Base-by-base conservation (phyloP, 1,140 invertebrate genomes). In the Drosophila carrolli region DNA sequence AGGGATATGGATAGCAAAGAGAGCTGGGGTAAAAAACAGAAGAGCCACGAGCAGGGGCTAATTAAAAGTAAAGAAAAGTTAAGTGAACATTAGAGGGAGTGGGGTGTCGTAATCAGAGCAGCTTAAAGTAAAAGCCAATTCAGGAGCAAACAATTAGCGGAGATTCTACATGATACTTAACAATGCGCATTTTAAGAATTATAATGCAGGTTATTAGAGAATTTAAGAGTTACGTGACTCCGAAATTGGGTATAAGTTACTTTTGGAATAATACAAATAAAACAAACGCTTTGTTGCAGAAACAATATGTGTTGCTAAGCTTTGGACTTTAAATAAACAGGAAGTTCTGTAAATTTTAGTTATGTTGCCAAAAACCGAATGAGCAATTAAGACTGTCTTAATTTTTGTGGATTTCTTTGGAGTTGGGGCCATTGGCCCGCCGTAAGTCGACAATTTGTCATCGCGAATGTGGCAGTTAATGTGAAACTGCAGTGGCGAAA, bases 31-130 rank as follows among this genome's bases (percentile, higher is more conserved):
- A 6, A 35, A 35, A 16, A 35, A n/a, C 38, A 44, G 60, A 37
- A 56, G 50, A 40, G 67, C 55, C 41, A 37, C 47, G 44, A 41
- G 44, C 55, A 32, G 46, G 51, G 37, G 66, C 86, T 90, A 90
- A 90, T 90, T 90, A 90, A 86, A 89, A 90, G 85, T 68, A 90
- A 90, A 90, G 85, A 82, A 81, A 86, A 75, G 47, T 67, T n/a
- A 38, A 66, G 73, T 19, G 47, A 47, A 65, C 51, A 47, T 48
- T 43, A 32, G 40, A 16, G 43, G 8, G 8, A 29, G 14, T 32
- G 57, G 71, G 41, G 66, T 62, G 79, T 44, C 62, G 73, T 76
- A 77, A 77, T 77, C 56, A 77, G 63, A 77, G 73, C 32, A 68
- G 74, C 73, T 77, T 76, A 68, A 77, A 68, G 56, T 35, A 44